Base-by-base conservation (phyloP, 2,797 vertebrate genomes). In the Argyrosomus regius region DNA sequence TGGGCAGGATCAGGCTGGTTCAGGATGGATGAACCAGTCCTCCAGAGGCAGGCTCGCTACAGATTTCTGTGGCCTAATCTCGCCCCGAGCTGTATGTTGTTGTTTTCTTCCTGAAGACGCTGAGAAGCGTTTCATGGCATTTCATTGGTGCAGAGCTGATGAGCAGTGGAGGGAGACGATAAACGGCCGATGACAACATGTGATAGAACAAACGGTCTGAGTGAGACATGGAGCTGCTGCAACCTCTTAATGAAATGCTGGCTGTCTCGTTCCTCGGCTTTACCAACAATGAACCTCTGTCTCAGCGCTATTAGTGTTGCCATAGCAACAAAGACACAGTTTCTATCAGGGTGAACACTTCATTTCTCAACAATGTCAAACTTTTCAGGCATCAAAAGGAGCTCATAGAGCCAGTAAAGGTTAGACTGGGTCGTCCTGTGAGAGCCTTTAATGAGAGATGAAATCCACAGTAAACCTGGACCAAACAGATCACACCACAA, bases 241-340 rank as follows among this genome's bases (percentile, higher is more conserved):
- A 80, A 73, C 74, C 49, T 63, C 75, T 65, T 46, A 72, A 82
- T 63, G 86, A 86, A 85, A 91, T 61, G 76, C 66, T 22, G 84
- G 46, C 73, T 48, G 83, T 82, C 80, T 75, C 18, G 39, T 53
- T 87, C 11, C 53, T 67, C 53, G 1, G 74, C 65, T 78, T 84
- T 45, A 83, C 69, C 72, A 68, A 84, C 84, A 90, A 82, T 14
- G 48, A 78, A 54, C 82, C 83, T 76, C 88, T 85, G 83, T 87
- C 76, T 75, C 20, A 18, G 46, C 49, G 11, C 13, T 41, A 5
- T 6, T 49, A 59, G 57, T 2, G 81, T 86, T 80, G 61, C 81
- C 82, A 81, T 75, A 22, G 84, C 80, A 88, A 90, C 89, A 35
- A 2, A 20, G 50, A 64, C 81, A 65, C 56, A 26, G 0, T 5